Conservation (phyloP, 1,140 invertebrate genomes). For the Bombus turneri region DNA sequence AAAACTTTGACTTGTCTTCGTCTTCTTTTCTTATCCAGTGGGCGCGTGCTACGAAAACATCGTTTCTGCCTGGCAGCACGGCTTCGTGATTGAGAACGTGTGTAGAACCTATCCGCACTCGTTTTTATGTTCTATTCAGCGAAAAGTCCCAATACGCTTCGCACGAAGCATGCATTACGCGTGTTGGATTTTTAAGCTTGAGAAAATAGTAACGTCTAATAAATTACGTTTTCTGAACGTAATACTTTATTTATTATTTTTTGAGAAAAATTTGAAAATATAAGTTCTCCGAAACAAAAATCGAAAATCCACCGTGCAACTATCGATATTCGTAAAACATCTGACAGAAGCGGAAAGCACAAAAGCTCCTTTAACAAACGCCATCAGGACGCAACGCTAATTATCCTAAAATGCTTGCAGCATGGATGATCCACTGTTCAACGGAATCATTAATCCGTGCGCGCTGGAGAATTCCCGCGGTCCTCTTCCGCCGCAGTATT, state of each 20-base stretch:
- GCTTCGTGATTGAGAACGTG: constrained; percentile 25
- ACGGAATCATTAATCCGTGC: neutral
- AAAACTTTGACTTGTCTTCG: neutral
- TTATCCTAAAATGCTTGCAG: neutral
- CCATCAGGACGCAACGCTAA: neutral
- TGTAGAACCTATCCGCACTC: neutral
- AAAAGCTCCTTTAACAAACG: neutral
- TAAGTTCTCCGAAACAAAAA: neutral
- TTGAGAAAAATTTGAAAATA: neutral
- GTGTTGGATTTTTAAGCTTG: neutral
- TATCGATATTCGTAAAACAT: neutral
- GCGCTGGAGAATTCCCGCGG: neutral
- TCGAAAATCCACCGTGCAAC: neutral
- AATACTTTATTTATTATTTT: neutral
- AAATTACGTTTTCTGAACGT: neutral
- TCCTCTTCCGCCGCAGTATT: neutral
- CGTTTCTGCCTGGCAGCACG: too few species aligned
- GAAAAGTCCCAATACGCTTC: neutral
- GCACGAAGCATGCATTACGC: neutral
- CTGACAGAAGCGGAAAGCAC: neutral
- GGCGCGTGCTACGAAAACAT: constrained; percentile 9
- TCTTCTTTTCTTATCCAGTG: neutral
- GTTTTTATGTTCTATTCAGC: neutral
- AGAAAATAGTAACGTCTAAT: too few species aligned
- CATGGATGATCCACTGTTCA: neutral